These are phyloP conservation scores for Laupala kohalensis DNA, from an alignment of 1,140 invertebrate species.

Conservation along the genomic window DNA sequence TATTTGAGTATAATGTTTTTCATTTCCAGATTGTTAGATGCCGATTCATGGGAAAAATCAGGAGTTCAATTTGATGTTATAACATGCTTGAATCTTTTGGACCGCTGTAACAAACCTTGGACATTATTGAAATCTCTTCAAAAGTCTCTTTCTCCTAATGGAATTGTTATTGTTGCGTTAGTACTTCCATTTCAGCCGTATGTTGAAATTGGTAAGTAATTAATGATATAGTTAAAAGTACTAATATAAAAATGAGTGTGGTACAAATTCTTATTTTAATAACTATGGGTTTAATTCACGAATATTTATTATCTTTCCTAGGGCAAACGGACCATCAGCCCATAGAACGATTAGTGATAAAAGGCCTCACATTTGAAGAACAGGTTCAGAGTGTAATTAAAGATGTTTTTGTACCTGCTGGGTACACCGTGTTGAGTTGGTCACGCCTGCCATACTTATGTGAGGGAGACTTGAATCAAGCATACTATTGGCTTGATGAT, in stretches of 20 bases:
- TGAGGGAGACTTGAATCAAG: constrained; percentile 83
- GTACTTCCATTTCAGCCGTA: constrained; percentile 83
- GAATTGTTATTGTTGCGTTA: constrained; percentile 62
- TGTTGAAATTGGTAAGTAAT: constrained; percentile 64
- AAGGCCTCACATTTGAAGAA: constrained; percentile 58
- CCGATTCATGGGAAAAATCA: constrained; percentile 3
- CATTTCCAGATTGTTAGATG: constrained; percentile 9
- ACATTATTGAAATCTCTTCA: constrained; percentile 56
- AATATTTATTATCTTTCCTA: constrained; percentile 22
- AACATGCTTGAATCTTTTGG: constrained; percentile 77
- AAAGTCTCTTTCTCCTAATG: constrained; percentile 44
- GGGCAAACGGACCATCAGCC: constrained; percentile 54
- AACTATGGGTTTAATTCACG: neutral
- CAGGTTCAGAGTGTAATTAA: constrained; percentile 57
- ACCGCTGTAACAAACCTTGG: constrained; percentile 71
- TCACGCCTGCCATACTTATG: constrained; percentile 81
- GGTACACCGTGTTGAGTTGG: constrained; percentile 63
- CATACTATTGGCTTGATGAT: constrained; percentile 84
- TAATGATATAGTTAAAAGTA: too few species aligned
- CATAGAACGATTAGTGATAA: constrained; percentile 50
- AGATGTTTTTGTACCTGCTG: constrained; percentile 53
- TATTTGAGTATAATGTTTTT: neutral
- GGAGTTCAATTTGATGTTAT: constrained; percentile 36
- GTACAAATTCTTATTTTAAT: neutral
- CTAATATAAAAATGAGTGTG: too few species aligned